phyloP scores from a whole-genome alignment of 1,140 invertebrate genomes.

The Drosophila navojoa region DNA sequence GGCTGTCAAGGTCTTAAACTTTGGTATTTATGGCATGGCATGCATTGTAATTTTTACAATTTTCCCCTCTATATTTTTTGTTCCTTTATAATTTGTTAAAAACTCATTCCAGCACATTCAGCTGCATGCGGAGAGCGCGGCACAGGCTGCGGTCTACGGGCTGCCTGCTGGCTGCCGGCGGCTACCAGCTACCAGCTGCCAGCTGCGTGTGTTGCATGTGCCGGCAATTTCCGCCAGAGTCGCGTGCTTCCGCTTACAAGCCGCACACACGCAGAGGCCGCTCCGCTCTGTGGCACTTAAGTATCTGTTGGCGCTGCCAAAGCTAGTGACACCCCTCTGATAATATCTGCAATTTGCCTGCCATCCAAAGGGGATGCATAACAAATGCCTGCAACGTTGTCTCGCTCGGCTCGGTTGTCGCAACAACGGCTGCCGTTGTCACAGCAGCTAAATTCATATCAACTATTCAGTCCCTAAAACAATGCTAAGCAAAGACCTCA shows the following conservation, averaged over 20 bases:
- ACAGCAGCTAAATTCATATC: background rate
- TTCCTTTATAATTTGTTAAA: conserved; percentile 70
- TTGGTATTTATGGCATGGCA: conserved; percentile 75
- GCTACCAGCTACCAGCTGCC: no score
- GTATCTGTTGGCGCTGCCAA: conserved; percentile 62
- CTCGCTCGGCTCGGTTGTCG: background rate
- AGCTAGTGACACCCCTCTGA: conserved; percentile 61
- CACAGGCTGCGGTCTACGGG: no score
- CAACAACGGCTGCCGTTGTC: background rate
- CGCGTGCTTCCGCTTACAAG: conserved; percentile 71
- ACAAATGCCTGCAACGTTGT: conserved; percentile 30
- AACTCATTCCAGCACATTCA: conserved; percentile 34
- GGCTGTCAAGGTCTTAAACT: conserved; percentile 77
- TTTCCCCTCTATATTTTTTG: conserved; percentile 9
- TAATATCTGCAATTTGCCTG: conserved; percentile 70
- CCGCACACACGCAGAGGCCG: conserved; percentile 43
- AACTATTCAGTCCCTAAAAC: background rate
- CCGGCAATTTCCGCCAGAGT: conserved; percentile 73
- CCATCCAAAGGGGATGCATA: conserved; percentile 46
- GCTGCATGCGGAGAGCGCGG: conserved; percentile 14
- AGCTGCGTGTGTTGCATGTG: conserved; percentile 73
- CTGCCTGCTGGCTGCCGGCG: conserved; percentile 15
- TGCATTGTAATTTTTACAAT: conserved; percentile 65
- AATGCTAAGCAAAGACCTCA: background rate
- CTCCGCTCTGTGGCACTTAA: conserved; percentile 61